Conservation (phyloP, 2,797 vertebrate genomes). For the Poeciliopsis gracilis region DNA sequence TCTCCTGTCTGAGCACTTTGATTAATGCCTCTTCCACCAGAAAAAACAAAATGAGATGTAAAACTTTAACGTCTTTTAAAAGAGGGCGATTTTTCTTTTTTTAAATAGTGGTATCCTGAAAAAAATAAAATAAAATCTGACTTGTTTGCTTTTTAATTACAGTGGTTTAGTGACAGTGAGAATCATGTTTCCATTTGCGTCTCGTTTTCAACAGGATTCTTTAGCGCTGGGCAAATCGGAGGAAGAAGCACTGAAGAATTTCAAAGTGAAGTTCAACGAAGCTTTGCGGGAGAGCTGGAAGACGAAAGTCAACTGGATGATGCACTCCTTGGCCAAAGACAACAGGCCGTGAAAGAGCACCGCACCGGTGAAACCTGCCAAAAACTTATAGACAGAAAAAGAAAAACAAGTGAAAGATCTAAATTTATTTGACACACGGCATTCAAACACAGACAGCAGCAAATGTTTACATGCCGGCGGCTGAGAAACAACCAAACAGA, state of each 20-base stretch:
- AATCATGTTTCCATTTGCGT: slow-evolving; percentile 19
- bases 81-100: background rate
- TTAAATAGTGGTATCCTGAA: background rate
- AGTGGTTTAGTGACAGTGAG: background rate
- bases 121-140: background rate
- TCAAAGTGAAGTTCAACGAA: slow-evolving; percentile 97
- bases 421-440: slow-evolving; percentile 37
- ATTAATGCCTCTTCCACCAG: background rate
- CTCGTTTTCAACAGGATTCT: slow-evolving; percentile 85
- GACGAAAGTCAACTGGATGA: slow-evolving; percentile 99
- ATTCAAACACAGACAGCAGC: slow-evolving; percentile 48
- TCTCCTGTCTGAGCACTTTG: background rate
- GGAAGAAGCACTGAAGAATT: slow-evolving; percentile 96
- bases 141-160: background rate
- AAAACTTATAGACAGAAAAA: slow-evolving; percentile 47
- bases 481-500: slow-evolving; percentile 33
- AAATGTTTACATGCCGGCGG: slow-evolving; percentile 71
- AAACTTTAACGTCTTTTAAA: background rate
- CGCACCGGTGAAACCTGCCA: slow-evolving; percentile 25
- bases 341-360: slow-evolving; percentile 84
- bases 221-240: slow-evolving; percentile 93
- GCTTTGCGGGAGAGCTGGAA: slow-evolving; percentile 99
- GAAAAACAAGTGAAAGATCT: slow-evolving; percentile 31
- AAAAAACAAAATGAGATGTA: background rate
- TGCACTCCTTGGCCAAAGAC: slow-evolving; percentile 96